These are phyloP conservation scores for Aegotheles bennettii DNA, from an alignment of 2,113 vertebrate species.

Conservation along the genomic window DNA sequence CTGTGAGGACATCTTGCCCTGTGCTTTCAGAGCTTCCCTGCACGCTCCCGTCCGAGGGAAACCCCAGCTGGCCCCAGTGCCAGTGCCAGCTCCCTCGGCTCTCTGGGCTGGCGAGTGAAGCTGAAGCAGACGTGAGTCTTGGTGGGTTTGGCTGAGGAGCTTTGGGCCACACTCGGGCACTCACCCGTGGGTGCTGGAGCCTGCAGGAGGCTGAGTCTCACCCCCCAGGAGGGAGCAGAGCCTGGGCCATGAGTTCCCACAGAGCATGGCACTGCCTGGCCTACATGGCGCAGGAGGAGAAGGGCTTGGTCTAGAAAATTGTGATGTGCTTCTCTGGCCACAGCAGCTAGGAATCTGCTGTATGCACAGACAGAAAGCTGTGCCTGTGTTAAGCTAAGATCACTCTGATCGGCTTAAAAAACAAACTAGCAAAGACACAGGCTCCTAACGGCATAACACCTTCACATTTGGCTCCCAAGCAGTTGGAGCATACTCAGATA, in stretches of 20 bases:
- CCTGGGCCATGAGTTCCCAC: fast-evolving
- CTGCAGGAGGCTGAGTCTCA: not conserved
- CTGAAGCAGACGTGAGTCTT: fast-evolving
- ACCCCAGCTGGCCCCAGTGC: not conserved
- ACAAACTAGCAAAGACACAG: not conserved
- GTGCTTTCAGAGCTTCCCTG: fast-evolving
- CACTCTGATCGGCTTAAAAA: not conserved
- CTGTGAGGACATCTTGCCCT: fast-evolving
- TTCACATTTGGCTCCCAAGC: not conserved
- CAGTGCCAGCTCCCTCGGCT: not conserved
- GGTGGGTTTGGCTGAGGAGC: not conserved
- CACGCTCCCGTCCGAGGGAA: fast-evolving
- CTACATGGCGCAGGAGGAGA: fast-evolving
- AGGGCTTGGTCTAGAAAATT: no score
- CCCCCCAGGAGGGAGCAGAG: not conserved
- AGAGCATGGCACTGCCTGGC: not conserved
- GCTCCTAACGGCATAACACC: not conserved
- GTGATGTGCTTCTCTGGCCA: not conserved
- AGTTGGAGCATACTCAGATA: not conserved
- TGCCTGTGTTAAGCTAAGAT: not conserved
- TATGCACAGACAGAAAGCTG: not conserved
- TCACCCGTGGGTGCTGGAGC: fast-evolving
- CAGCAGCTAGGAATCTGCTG: not conserved
- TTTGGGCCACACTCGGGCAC: fast-evolving
- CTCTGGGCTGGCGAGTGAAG: not conserved